Evolutionary conservation across 2,888 invertebrate genomes (phyloP).

Genomic region (Stomorhina lunata): DNA sequence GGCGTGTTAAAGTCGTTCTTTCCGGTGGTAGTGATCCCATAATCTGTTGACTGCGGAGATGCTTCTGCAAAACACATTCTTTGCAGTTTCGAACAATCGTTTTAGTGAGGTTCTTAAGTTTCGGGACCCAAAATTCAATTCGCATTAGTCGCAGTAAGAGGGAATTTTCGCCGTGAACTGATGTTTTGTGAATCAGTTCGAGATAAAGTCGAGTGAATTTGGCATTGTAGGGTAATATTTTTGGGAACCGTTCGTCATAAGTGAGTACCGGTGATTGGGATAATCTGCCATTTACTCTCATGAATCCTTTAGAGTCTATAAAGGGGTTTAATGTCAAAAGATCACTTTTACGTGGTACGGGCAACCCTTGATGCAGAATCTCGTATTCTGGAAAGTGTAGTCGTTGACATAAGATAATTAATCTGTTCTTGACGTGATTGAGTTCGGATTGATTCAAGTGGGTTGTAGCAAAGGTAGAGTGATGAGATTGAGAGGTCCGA

Average conservation of each 20-base stretch:
- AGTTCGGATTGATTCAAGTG: too few species aligned
- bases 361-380: neutral
- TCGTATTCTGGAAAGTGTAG: too few species aligned
- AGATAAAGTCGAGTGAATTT: neutral
- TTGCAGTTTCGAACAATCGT: neutral
- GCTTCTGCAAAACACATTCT: neutral
- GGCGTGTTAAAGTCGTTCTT: neutral
- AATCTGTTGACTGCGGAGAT: neutral
- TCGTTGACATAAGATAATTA: too few species aligned
- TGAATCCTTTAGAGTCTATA: neutral
- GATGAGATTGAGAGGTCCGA: too few species aligned
- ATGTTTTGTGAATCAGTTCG: too few species aligned
- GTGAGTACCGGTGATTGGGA: neutral
- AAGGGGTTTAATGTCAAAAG: neutral
- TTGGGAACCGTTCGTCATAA: neutral
- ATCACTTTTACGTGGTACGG: neutral
- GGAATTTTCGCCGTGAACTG: neutral
- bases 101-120: neutral
- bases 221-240: neutral
- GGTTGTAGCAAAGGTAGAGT: too few species aligned
- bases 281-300: neutral
- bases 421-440: too few species aligned
- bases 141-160: neutral
- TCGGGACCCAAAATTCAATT: neutral
- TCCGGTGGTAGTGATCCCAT: neutral